These are phyloP conservation scores for Chauna torquata DNA, from an alignment of 2,113 vertebrate species.

Conservation along the genomic window DNA sequence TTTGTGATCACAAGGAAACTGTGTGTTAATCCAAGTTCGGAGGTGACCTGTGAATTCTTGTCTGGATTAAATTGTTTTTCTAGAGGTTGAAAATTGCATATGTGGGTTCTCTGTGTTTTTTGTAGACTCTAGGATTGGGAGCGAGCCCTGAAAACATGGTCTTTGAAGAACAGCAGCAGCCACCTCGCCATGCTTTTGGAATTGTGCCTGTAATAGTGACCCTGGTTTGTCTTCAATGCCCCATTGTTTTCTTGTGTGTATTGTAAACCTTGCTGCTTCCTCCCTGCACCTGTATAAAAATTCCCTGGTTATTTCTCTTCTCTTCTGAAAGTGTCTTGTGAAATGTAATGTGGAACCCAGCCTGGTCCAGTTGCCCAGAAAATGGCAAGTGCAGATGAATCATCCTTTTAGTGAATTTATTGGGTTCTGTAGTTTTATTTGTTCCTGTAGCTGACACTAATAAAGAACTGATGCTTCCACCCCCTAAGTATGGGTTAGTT, in stretches of 20 bases:
- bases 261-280: background rate
- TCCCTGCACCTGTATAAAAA: background rate
- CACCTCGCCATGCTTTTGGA: background rate
- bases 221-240: background rate
- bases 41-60: background rate
- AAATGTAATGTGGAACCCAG: background rate
- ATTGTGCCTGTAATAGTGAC: background rate
- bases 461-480: conserved; percentile 9
- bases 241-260: background rate
- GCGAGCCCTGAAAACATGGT: background rate
- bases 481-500: background rate
- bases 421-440: conserved; percentile 54
- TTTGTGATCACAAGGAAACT: background rate
- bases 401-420: conserved; percentile 3
- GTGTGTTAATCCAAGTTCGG: background rate
- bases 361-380: background rate
- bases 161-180: background rate
- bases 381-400: background rate
- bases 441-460: conserved; percentile 14
- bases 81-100: accelerated
- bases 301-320: background rate
- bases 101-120: background rate
- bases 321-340: background rate
- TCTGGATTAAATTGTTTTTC: background rate
- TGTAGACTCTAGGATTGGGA: background rate